Evolutionary conservation across 2,113 vertebrate genomes (phyloP), one percentile per base, ranked within the genome.

Genomic region (Podiceps cristatus): DNA sequence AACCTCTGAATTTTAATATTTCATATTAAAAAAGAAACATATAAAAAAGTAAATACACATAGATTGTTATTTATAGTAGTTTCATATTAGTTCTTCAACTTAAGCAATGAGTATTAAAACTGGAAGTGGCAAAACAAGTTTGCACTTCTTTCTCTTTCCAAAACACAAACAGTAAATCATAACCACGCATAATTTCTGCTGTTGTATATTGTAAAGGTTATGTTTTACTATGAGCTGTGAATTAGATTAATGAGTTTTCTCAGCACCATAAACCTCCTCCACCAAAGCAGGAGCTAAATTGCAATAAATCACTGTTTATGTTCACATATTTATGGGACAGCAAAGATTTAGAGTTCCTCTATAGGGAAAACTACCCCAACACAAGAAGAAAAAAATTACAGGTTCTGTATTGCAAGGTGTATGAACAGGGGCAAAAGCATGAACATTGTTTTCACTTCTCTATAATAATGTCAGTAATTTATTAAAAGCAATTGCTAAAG

Each of bases 241-340:
- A 98, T 98, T 97, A 98, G 97, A 98, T 98, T 98, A 98, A 98
- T 98, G 98, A 98, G 96, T 97, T 98, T 98, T 98, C 96, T 98
- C 97, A 97, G 97, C 90, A 97, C 86, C 95, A 97, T 98, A 98
- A 98, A 98, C 94, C 91, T 98, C 86, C 88, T 97, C 96, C 96
- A 98, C 75, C 82, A 97, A 97, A 98, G 97, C 94, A 98, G 96
- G 96, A 98, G 92, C 97, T 98, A 98, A 98, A 98, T 98, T 97
- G 94, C 88, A 97, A 97, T 98, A 98, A 98, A 98, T 98, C 98
- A 98, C 87, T 96, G 88, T 90, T 98, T 98, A 98, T 98, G 88
- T 94, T 97, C 97, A 93, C 11, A 4, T 96, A 98, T 98, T 98
- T 98, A 98, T 98, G 94, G 95, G 96, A 97, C 62, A 78, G 83